phyloP scores from a whole-genome alignment of 2,888 invertebrate genomes.

The Latrodectus hesperus region DNA sequence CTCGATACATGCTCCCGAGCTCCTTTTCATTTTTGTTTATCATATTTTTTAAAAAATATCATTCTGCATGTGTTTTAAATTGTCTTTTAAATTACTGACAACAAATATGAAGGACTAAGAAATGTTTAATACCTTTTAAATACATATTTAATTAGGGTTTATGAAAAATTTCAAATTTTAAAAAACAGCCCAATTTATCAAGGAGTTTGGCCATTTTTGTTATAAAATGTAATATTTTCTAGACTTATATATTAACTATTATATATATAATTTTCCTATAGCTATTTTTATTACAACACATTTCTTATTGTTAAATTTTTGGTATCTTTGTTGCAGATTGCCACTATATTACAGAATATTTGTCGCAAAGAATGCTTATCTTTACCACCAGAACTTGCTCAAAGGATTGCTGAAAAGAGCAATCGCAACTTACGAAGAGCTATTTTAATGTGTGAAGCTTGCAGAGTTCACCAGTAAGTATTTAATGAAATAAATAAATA shows the following conservation, averaged over 20 bases:
- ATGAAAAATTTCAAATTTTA: no score
- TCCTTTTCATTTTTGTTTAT: neutral
- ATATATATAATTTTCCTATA: no score
- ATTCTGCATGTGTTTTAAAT: neutral
- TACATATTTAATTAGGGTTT: no score
- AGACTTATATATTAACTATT: no score
- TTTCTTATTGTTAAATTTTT: neutral
- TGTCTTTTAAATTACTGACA: neutral
- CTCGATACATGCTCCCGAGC: no score
- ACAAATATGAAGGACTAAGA: neutral
- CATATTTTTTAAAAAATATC: neutral
- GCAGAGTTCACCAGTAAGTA: constrained; percentile 86
- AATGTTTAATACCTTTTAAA: no score
- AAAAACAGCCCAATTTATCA: no score
- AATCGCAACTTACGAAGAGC: constrained; percentile 93
- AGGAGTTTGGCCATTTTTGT: no score
- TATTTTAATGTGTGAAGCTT: constrained; percentile 93
- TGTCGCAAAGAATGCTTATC: constrained; percentile 88
- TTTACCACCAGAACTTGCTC: constrained; percentile 85
- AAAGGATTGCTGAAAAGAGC: constrained; percentile 85
- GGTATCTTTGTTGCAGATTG: constrained; percentile 37
- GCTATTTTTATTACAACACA: no score
- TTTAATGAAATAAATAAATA: no score
- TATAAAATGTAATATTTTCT: no score
- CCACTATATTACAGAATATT: constrained; percentile 78